These are phyloP conservation scores for Cotesia glomerata DNA, from an alignment of 1,140 invertebrate species.

Conservation along the genomic window DNA sequence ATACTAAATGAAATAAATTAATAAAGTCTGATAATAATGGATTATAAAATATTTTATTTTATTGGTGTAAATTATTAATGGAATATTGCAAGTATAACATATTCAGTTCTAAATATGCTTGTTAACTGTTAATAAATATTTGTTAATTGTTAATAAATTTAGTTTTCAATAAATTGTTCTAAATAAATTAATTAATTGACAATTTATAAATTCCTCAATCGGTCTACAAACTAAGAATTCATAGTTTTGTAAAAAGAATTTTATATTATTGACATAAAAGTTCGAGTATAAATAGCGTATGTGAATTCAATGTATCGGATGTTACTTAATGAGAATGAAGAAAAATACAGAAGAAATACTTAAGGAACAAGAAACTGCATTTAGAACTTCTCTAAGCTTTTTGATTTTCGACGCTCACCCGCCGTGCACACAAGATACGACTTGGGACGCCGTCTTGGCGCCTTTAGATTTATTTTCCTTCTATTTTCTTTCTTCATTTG, in stretches of 20 bases:
- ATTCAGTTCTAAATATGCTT: too few relatives aligned
- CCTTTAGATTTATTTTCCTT: conserved; percentile 37
- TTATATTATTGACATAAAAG: background rate
- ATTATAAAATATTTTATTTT: too few relatives aligned
- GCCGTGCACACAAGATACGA: conserved; percentile 36
- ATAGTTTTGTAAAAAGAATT: background rate
- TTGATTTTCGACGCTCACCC: conserved; percentile 13
- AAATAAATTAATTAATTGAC: too few relatives aligned
- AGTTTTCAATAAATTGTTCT: too few relatives aligned
- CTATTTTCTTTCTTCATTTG: conserved; percentile 2
- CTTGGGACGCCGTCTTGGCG: conserved; percentile 46
- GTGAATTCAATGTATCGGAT: background rate
- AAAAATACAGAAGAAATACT: background rate
- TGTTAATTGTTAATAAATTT: too few relatives aligned
- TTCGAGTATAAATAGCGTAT: background rate
- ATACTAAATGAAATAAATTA: too few relatives aligned
- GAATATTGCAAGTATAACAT: too few relatives aligned
- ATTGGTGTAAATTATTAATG: too few relatives aligned
- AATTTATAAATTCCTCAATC: too few relatives aligned
- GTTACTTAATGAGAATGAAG: background rate
- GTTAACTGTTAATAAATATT: too few relatives aligned
- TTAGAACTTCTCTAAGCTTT: conserved; percentile 16
- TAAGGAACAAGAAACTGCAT: background rate
- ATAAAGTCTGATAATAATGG: too few relatives aligned
- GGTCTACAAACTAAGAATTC: too few relatives aligned